These are phyloP conservation scores for Epirrita christyi DNA, from an alignment of 2,888 invertebrate genomes.

Conservation along the genomic window DNA sequence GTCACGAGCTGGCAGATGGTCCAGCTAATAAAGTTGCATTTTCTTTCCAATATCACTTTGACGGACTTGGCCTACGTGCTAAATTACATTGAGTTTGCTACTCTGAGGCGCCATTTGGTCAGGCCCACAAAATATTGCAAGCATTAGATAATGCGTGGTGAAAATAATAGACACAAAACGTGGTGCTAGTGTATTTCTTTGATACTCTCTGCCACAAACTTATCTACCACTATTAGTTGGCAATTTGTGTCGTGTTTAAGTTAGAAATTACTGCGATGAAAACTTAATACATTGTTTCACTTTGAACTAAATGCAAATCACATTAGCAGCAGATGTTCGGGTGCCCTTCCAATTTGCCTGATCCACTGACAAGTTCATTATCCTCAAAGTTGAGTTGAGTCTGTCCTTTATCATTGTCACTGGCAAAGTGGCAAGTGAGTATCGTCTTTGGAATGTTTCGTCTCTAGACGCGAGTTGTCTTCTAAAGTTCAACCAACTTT, in stretches of 20 bases:
- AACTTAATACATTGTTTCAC: slow-evolving; percentile 16
- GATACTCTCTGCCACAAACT: background rate
- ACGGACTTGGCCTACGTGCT: slow-evolving; percentile 16
- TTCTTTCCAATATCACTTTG: slow-evolving; percentile 27
- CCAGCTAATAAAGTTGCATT: slow-evolving; percentile 19
- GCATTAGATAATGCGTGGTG: background rate
- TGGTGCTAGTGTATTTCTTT: background rate
- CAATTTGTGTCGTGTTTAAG: slow-evolving; percentile 11
- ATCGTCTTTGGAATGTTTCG: background rate
- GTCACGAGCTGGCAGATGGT: slow-evolving; percentile 31
- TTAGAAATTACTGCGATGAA: slow-evolving; percentile 8
- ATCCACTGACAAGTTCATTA: slow-evolving; percentile 52
- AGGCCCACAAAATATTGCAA: background rate
- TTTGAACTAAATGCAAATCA: slow-evolving; percentile 46
- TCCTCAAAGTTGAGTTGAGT: slow-evolving; percentile 38
- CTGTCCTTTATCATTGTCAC: slow-evolving; percentile 44
- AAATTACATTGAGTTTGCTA: slow-evolving; percentile 1
- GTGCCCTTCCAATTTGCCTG: slow-evolving; percentile 44
- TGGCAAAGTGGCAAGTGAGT: slow-evolving; percentile 14
- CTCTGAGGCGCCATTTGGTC: background rate
- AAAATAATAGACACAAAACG: background rate
- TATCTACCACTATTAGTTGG: too few relatives aligned
- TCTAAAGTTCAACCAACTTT: slow-evolving; percentile 7
- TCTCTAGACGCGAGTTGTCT: background rate
- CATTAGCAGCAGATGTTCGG: slow-evolving; percentile 48